A percentile compares a stretch with the other conserved stretches of the same genome.
Evolutionary conservation across 1,140 invertebrate species (phyloP).

Genomic region (Drosophila micromelanica): DNA sequence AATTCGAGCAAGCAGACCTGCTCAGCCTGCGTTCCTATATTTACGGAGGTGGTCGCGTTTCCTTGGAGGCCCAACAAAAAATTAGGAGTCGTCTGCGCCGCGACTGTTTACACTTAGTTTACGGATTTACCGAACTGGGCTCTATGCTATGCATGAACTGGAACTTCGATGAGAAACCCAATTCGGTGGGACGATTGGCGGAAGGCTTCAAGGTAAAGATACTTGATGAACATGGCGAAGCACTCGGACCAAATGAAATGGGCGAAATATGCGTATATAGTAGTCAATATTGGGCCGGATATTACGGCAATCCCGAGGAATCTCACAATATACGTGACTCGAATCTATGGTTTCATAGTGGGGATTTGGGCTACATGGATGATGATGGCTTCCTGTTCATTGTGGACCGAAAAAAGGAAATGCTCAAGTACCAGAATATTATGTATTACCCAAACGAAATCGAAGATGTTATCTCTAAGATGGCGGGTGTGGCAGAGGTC

Average conservation of each 20-base stretch:
- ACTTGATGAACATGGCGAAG: conserved; percentile 49
- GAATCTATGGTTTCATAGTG: conserved; percentile 87
- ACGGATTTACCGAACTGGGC: conserved; percentile 64
- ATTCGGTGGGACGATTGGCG: conserved; percentile 55
- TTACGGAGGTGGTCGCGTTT: conserved; percentile 53
- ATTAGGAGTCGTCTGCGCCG: conserved; percentile 39
- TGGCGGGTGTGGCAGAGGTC: conserved; percentile 62
- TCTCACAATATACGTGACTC: conserved; percentile 46
- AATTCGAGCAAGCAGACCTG: conserved; percentile 28
- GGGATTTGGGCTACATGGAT: conserved; percentile 87
- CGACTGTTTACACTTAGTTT: conserved; percentile 46
- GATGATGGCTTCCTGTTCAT: conserved; percentile 85
- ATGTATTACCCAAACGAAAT: conserved; percentile 78
- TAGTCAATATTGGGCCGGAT: conserved; percentile 62
- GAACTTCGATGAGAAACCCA: conserved; percentile 61
- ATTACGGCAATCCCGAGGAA: conserved; percentile 62
- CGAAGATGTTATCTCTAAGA: conserved; percentile 55
- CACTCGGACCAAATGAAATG: conserved; percentile 52
- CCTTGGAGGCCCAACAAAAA: conserved; percentile 47
- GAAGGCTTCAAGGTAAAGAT: conserved; percentile 73
- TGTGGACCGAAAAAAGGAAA: conserved; percentile 88
- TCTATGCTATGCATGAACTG: conserved; percentile 39
- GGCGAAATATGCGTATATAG: conserved; percentile 63
- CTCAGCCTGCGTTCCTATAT: conserved; percentile 39
- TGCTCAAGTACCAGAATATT: conserved; percentile 83